Evolutionary conservation across 2,797 vertebrate genomes (phyloP).

Genomic region (Enteromius thamalakanensis): DNA sequence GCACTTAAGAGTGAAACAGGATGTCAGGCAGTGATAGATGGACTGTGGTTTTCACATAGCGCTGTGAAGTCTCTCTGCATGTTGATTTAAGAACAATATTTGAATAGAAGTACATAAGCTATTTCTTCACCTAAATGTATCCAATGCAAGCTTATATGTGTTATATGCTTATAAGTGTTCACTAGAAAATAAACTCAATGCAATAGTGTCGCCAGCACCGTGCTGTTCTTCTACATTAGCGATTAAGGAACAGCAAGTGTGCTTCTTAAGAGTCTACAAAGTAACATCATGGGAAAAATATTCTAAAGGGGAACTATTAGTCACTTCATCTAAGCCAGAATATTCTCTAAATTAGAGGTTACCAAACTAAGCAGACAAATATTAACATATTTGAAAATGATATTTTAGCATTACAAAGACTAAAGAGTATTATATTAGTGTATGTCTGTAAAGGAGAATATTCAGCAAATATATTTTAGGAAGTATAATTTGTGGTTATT

Average conservation of each 20-base stretch:
- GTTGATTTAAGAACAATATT: background rate
- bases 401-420: background rate
- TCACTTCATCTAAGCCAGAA: background rate
- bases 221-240: background rate
- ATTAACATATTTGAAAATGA: background rate
- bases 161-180: too few relatives aligned
- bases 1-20: conserved; percentile 45
- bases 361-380: too few relatives aligned
- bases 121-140: background rate
- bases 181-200: background rate
- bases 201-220: background rate
- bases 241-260: too few relatives aligned
- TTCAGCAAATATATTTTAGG: background rate
- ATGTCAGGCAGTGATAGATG: conserved; percentile 52
- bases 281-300: background rate
- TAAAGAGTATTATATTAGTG: background rate
- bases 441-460: background rate
- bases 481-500: background rate
- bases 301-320: background rate
- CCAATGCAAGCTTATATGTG: background rate
- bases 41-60: conserved; percentile 52
- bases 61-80: background rate
- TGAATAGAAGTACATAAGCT: background rate
- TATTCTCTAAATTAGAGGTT: too few relatives aligned
- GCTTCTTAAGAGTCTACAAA: background rate